Base-by-base conservation (phyloP, 2,113 vertebrate species). In the Drymodes brunneopygia region DNA sequence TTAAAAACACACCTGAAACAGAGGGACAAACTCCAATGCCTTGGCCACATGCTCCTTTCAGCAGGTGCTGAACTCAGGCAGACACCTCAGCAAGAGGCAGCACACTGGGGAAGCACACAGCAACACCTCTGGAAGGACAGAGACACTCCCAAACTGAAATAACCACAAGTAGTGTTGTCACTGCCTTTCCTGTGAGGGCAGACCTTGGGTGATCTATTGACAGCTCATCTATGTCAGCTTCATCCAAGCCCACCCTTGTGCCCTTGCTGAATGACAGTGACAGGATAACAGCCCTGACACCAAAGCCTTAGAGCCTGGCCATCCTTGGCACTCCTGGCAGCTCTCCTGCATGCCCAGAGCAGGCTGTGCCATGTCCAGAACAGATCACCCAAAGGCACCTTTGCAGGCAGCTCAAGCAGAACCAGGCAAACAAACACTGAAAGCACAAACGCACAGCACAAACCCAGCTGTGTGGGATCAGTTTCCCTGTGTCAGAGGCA, bases 121-220 rank as follows among this genome's bases (percentile, higher is more conserved):
- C 44, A 86, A 22, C 36, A 28, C 21, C 51, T 28, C 75, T 66
- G 67, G 53, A 73, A 77, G 36, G 15, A 45, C 1, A 51, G 22
- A 81, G 40, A 44, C 13, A 18, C 29, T 35, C 38, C 81, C 83
- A 33, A 66, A 78, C 14, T 54, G 45, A 80, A 92, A 86, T 23
- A 64, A 79, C 7, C 42, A 70, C 0, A 0, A 20, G 27, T 25
- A 33, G 17, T 54, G 29, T 6, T n/a, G 84, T 54, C 80, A 16
- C 20, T 53, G 16, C 28, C 35, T 73, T 56, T 17, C 5, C 1
- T 18, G n/a, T 20, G 36, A 74, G 11, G 31, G 58, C 62, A 80
- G 36, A 83, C 57, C 47, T 35, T 31, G 27, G 40, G n/a, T 56
- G 27, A 58, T 53, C 69, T 45, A 51, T 5, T 53, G 45, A 28